phyloP scores from a whole-genome alignment of 2,113 vertebrate genomes.

The Chrysemys picta region DNA sequence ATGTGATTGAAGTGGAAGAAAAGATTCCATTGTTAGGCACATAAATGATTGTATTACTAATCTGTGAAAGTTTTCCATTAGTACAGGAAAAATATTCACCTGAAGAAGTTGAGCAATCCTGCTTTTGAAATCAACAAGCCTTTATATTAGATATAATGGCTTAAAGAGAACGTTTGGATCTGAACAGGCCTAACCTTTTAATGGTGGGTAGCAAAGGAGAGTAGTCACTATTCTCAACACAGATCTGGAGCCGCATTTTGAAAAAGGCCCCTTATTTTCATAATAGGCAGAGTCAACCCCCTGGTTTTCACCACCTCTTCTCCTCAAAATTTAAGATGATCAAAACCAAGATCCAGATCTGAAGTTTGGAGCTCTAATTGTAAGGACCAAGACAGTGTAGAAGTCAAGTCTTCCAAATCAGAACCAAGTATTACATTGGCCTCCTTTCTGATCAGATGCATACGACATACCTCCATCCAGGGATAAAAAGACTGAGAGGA shows the following conservation, averaged over 20 bases:
- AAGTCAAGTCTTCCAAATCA: not conserved
- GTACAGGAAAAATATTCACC: slow-evolving; percentile 3
- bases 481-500: not conserved
- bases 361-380: not conserved
- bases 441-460: not conserved
- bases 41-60: not conserved
- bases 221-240: not conserved
- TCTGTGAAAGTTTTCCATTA: not conserved
- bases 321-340: not conserved
- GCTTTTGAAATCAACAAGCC: not conserved
- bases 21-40: slow-evolving; percentile 37
- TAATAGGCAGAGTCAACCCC: not conserved
- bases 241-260: not conserved
- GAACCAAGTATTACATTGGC: not conserved
- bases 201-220: not conserved
- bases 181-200: not conserved
- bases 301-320: not conserved
- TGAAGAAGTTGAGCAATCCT: not conserved
- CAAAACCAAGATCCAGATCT: not conserved
- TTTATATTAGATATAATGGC: accelerated
- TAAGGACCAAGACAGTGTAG: not conserved
- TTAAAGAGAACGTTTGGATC: not conserved
- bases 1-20: slow-evolving; percentile 12
- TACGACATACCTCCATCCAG: not conserved
- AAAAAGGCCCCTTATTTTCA: not conserved